Evolutionary conservation across 1,140 invertebrate species (phyloP), one percentile per base, ranked within the genome.

Genomic region (Drosophila guanche): DNA sequence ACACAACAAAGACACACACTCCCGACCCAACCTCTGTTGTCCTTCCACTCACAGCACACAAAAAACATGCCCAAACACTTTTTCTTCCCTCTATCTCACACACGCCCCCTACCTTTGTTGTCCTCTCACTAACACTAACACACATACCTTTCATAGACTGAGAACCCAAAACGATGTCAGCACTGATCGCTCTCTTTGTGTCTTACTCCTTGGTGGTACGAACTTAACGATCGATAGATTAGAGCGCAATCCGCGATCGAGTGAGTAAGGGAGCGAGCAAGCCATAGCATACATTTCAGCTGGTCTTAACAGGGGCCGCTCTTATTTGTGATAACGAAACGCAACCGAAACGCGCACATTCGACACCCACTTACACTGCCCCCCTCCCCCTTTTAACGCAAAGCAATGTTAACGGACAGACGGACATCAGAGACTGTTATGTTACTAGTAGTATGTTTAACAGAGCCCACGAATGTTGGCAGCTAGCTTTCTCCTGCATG

Each of bases 311-410:
- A 37, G 7, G 12, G 33, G 33, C 42, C 65, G 61, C 65, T 68
- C 67, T 68, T 63, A 55, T 68, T 68, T 68, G 65, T 68, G 65
- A 68, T 68, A 68, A 47, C 63, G 53, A 45, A 23, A 61, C 43
- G 33, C 33, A 37, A 37, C 33, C 33, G 33, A 37, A 55, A 53
- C 42, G 23, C 60, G 16, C 27, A 46, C 52, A 45, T 46, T 66
- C 40, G 37, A 52, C 25, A 51, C 58, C 40, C 25, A 42, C 41
- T 12, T 37, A 37, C 33, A 37, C 33, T 37, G 33, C 33, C 33
- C 33, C 33, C 33, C 2, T 1, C 16, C 16, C 16, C 16, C 16
- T 37, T 12, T 37, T 37, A 37, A 37, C 33, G 33, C 33, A 37
- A 37, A 37, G 33, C 33, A 37, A 37, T 37, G 10, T 8, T 37